Evolutionary conservation across 1,140 invertebrate genomes (phyloP).

Genomic region (Thalassaphorura encarpata): DNA sequence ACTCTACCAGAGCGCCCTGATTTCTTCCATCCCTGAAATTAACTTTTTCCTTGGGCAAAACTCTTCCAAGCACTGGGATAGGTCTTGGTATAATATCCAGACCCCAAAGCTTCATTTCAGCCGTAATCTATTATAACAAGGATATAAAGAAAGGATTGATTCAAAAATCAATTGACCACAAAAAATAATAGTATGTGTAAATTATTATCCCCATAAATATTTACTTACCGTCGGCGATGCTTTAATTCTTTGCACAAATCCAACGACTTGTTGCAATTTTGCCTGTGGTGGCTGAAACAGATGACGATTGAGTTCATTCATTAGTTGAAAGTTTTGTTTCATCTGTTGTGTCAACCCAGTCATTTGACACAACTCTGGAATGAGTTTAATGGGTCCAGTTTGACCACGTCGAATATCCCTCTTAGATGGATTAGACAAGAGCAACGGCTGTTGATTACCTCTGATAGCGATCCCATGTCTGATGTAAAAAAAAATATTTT

Average conservation of each 20-base stretch:
- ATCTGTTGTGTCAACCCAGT: slow-evolving; percentile 36
- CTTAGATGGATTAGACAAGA: slow-evolving; percentile 8
- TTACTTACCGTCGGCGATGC: not conserved
- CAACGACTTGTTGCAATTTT: not conserved
- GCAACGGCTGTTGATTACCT: slow-evolving; percentile 1
- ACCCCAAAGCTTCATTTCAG: slow-evolving; percentile 20
- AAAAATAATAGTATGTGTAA: not conserved
- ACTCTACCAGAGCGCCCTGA: slow-evolving; percentile 11
- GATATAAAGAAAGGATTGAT: too few relatives aligned
- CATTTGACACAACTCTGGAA: slow-evolving; percentile 38
- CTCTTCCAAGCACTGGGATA: too few relatives aligned
- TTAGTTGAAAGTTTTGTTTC: slow-evolving; percentile 47
- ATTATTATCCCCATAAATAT: not conserved
- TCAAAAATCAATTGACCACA: not conserved
- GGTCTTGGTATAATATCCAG: slow-evolving; percentile 15
- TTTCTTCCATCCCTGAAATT: slow-evolving; percentile 1
- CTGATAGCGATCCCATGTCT: not conserved
- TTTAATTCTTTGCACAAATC: not conserved
- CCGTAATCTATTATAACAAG: slow-evolving; percentile 18
- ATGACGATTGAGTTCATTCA: slow-evolving; percentile 66
- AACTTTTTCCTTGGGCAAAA: too few relatives aligned
- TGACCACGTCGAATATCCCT: not conserved
- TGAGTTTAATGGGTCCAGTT: slow-evolving; percentile 24
- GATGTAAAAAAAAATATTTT: too few relatives aligned
- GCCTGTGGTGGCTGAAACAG: slow-evolving; percentile 59